Percentiles rank a stretch among this genome's conserved stretches.
Conservation (phyloP, 2,797 vertebrate species). For the Eulemur mongoz region DNA sequence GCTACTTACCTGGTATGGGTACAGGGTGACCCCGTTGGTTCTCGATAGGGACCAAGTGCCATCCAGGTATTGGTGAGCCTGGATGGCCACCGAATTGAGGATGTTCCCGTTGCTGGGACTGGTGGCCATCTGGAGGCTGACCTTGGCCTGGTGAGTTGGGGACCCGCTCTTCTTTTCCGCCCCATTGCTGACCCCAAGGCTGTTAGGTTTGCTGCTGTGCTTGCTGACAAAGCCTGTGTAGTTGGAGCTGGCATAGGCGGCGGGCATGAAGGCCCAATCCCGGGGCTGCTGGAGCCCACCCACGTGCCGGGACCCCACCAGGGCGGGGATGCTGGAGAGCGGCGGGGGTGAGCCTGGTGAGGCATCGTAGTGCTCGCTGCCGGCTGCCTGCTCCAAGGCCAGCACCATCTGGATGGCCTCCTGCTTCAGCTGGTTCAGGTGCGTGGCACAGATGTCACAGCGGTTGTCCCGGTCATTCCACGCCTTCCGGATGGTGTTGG, state of each 20-base stretch:
- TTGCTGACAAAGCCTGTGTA: constrained; percentile 88
- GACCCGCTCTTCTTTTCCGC: constrained; percentile 92
- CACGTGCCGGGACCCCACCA: constrained; percentile 86
- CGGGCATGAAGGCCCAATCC: constrained; percentile 88
- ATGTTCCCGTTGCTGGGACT: constrained; percentile 90
- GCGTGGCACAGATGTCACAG: constrained; percentile 93
- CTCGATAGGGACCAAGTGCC: constrained; percentile 89
- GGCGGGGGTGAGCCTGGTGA: constrained; percentile 92
- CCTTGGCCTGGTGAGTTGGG: constrained; percentile 90
- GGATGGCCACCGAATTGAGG: constrained; percentile 90
- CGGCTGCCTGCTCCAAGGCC: constrained; percentile 89
- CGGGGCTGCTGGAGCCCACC: constrained; percentile 87
- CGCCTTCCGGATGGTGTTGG: constrained; percentile 90
- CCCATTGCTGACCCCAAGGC: constrained; percentile 90
- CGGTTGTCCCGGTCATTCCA: constrained; percentile 94
- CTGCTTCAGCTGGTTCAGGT: constrained; percentile 94
- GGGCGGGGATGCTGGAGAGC: constrained; percentile 83
- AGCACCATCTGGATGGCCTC: constrained; percentile 96
- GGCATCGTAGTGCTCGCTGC: constrained; percentile 89
- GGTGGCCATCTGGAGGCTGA: constrained; percentile 89
- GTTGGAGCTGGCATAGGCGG: constrained; percentile 86
- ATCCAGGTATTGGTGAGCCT: constrained; percentile 93
- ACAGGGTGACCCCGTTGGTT: constrained; percentile 90
- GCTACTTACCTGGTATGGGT: constrained; percentile 91
- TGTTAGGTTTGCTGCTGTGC: constrained; percentile 90